Percentiles rank a stretch among this genome's conserved stretches.
Evolutionary conservation across 2,888 invertebrate species (phyloP).

Genomic region (Fragum sueziense): DNA sequence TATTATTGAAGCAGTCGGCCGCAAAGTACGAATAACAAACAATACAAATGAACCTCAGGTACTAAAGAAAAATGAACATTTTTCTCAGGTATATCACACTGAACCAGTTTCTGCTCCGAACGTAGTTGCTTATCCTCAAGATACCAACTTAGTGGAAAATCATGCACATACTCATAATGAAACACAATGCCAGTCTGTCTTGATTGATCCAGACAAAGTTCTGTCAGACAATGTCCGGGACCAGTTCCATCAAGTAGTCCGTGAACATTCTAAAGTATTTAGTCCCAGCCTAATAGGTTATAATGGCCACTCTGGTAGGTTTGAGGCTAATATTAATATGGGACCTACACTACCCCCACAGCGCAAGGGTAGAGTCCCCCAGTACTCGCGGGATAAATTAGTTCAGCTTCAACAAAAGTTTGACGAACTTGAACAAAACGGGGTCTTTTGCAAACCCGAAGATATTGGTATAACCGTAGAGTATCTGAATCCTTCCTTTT

Average conservation of each 20-base stretch:
- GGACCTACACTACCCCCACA: constrained; percentile 64
- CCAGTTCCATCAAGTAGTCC: background rate
- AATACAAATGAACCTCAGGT: constrained; percentile 34
- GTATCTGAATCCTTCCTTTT: constrained; percentile 67
- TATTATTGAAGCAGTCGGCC: constrained; percentile 36
- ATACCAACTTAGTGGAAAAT: background rate
- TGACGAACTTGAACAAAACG: constrained; percentile 63
- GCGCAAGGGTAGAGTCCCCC: constrained; percentile 62
- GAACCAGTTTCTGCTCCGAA: constrained; percentile 3
- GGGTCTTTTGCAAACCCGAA: constrained; percentile 59
- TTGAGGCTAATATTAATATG: constrained; percentile 60
- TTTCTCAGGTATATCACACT: constrained; percentile 35
- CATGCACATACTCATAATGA: background rate
- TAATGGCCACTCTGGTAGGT: constrained; percentile 55
- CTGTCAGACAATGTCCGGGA: background rate
- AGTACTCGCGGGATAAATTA: constrained; percentile 56
- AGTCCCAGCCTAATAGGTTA: constrained; percentile 51
- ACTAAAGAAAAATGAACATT: constrained; percentile 43
- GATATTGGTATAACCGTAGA: constrained; percentile 53
- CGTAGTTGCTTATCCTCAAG: background rate
- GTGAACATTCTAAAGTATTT: constrained; percentile 43
- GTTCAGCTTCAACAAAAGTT: constrained; percentile 59
- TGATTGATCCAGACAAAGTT: background rate
- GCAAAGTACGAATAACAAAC: constrained; percentile 47
- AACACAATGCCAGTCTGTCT: background rate